A percentile compares a stretch with the other conserved stretches of the same genome.
Conservation (phyloP, 2,888 invertebrate species). For the Epirrita christyi region DNA sequence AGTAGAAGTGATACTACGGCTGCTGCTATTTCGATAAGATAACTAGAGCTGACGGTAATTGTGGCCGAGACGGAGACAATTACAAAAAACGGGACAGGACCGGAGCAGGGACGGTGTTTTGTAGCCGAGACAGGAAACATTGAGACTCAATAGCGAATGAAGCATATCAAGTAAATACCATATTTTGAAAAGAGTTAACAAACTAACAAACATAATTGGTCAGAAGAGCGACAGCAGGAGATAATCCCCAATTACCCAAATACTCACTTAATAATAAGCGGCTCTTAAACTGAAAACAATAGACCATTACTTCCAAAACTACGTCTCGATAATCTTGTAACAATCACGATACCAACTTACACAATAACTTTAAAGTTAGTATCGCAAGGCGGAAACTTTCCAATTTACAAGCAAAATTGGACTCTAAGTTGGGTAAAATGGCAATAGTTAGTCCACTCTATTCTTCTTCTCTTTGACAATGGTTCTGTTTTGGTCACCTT, state of each 20-base stretch:
- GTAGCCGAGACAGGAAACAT: too few species aligned
- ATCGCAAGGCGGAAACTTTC: slow-evolving; percentile 37
- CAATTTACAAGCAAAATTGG: slow-evolving; percentile 40
- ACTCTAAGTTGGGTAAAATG: neutral
- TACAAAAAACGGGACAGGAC: slow-evolving; percentile 17
- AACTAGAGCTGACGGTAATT: slow-evolving; percentile 71
- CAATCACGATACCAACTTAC: slow-evolving; percentile 36
- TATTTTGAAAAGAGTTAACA: too few species aligned
- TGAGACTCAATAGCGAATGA: too few species aligned
- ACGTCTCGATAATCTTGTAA: slow-evolving; percentile 24
- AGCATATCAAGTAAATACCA: too few species aligned
- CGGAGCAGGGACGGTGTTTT: slow-evolving; percentile 9
- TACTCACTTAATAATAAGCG: too few species aligned
- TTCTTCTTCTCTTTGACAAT: too few species aligned
- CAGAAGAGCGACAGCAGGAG: too few species aligned
- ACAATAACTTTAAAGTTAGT: slow-evolving; percentile 39
- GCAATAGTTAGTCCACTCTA: neutral
- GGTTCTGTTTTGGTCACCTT: too few species aligned
- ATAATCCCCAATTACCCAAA: too few species aligned
- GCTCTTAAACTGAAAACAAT: slow-evolving; percentile 7
- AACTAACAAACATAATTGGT: too few species aligned
- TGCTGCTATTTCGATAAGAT: too few species aligned
- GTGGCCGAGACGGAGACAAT: slow-evolving; percentile 48
- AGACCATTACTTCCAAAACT: slow-evolving; percentile 7
- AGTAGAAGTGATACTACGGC: too few species aligned